A percentile compares a stretch with the other conserved stretches of the same genome.
Evolutionary conservation across 1,140 invertebrate genomes (phyloP).

Genomic region (Caenorhabditis inopinata): DNA sequence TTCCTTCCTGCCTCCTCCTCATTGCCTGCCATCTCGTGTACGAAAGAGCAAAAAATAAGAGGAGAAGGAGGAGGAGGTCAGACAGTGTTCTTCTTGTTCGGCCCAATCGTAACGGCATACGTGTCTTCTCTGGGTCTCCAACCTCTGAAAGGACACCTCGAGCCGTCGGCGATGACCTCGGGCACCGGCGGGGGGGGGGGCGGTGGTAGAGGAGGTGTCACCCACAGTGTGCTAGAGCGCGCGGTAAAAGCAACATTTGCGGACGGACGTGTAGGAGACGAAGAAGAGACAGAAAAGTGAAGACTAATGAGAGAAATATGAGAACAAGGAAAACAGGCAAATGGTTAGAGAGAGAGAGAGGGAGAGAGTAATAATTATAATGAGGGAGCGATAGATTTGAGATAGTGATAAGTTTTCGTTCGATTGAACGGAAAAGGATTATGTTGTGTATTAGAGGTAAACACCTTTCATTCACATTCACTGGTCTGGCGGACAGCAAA

Average conservation of each 20-base stretch:
- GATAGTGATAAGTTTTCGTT: neutral
- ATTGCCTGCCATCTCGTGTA: neutral
- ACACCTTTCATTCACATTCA: too few relatives aligned
- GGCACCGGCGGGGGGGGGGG: neutral
- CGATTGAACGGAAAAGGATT: too few relatives aligned
- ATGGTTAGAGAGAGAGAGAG: too few relatives aligned
- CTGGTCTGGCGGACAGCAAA: too few relatives aligned
- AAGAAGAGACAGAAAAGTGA: too few relatives aligned
- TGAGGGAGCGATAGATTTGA: neutral
- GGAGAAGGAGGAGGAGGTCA: neutral
- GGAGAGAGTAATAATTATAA: neutral
- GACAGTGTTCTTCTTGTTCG: conserved; percentile 10
- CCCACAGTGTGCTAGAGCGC: neutral
- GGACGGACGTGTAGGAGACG: too few relatives aligned
- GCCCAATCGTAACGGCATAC: conserved; percentile 7
- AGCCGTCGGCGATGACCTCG: conserved; percentile 11
- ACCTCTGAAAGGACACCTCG: conserved; percentile 7
- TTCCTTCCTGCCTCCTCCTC: conserved; percentile 8
- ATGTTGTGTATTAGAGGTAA: too few relatives aligned
- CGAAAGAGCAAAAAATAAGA: neutral
- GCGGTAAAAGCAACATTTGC: conserved; percentile 28
- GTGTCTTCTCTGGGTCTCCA: neutral
- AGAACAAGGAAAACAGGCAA: neutral
- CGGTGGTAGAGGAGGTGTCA: conserved; percentile 6
- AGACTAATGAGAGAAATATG: conserved; percentile 18